These are phyloP conservation scores for Phocoena sinus DNA, from an alignment of 2,113 vertebrate species.

Conservation along the genomic window DNA sequence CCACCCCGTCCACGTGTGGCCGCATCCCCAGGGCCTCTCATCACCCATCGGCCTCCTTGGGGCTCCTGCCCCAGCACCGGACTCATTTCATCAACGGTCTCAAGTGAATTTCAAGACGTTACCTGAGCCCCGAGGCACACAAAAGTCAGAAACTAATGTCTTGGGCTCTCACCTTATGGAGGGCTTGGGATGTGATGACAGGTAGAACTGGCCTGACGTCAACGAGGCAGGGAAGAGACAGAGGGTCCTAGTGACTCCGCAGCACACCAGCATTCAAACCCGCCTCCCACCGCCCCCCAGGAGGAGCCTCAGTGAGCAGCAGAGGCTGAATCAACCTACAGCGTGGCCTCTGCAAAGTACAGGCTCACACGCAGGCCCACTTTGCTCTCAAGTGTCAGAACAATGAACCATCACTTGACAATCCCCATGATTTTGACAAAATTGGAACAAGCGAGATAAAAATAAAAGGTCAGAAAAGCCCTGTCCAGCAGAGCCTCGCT, in stretches of 20 bases:
- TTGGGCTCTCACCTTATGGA: not conserved
- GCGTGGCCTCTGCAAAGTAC: not conserved
- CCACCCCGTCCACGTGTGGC: not conserved
- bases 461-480: constrained; percentile 66
- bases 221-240: not conserved
- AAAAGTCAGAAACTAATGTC: not conserved
- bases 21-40: not conserved
- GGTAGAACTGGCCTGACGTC: not conserved
- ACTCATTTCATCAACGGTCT: not conserved
- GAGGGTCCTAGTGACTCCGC: too few relatives aligned
- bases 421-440: constrained; percentile 60
- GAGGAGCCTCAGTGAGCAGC: not conserved
- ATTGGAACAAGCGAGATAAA: constrained; percentile 67
- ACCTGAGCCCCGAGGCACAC: not conserved
- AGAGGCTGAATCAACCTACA: not conserved
- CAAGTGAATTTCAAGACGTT: not conserved
- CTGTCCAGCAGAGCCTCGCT: constrained; percentile 51
- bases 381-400: constrained; percentile 70
- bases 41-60: not conserved
- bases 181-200: not conserved
- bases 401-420: constrained; percentile 64
- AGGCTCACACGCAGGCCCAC: not conserved
- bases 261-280: not conserved
- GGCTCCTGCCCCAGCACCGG: not conserved
- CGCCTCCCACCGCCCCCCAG: rapidly evolving